phyloP scores from a whole-genome alignment of 2,797 vertebrate species.

The Sebastes matsubarae region DNA sequence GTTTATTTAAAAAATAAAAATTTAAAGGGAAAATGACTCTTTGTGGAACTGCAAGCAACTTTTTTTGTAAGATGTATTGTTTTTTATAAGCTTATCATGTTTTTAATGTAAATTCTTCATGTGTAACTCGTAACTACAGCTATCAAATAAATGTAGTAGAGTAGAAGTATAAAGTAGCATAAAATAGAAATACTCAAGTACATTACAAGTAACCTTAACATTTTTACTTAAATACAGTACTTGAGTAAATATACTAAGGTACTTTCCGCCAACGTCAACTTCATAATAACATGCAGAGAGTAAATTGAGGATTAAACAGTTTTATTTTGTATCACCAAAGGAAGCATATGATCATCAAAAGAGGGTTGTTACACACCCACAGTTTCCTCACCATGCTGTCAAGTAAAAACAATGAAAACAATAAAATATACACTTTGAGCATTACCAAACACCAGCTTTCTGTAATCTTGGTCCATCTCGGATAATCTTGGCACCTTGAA shows the following conservation, averaged over 20 bases:
- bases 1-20: not conserved
- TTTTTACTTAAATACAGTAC: not conserved
- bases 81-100: not conserved
- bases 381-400: conserved; percentile 51
- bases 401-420: conserved; percentile 56
- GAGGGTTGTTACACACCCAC: conserved; percentile 27
- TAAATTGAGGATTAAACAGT: conserved; percentile 30
- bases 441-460: conserved; percentile 36
- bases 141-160: not conserved
- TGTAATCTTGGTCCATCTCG: conserved; percentile 48
- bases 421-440: conserved; percentile 33
- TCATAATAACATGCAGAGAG: conserved; percentile 2
- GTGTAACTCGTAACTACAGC: not conserved
- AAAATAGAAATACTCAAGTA: not conserved
- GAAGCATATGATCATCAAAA: conserved; percentile 60
- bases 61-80: not conserved
- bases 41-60: not conserved
- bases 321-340: conserved; percentile 71
- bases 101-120: not conserved
- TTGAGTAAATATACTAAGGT: not conserved
- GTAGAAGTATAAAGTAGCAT: not conserved
- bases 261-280: not conserved
- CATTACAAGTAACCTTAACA: not conserved
- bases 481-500: conserved; percentile 48
- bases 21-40: not conserved